Evolutionary conservation across 2,797 vertebrate species (phyloP).

Genomic region (Sebastes matsubarae): DNA sequence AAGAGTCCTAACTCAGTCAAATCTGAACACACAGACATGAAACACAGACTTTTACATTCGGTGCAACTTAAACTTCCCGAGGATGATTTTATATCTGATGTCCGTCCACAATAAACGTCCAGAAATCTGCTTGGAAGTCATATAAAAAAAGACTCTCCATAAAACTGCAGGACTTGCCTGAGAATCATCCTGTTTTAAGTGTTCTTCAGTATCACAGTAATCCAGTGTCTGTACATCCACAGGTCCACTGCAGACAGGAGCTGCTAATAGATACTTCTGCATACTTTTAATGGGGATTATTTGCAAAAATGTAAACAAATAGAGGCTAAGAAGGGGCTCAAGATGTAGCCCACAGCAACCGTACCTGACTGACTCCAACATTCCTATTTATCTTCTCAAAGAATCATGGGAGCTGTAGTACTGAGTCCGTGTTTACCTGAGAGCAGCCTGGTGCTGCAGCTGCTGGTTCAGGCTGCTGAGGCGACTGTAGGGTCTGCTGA

Average conservation of each 20-base stretch:
- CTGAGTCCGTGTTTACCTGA: conserved; percentile 63
- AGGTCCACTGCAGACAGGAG: no score
- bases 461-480: conserved; percentile 77
- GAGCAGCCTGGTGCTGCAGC: conserved; percentile 78
- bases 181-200: no score
- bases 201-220: not conserved
- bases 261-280: no score
- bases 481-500: conserved; percentile 74
- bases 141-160: not conserved
- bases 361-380: not conserved
- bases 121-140: not conserved
- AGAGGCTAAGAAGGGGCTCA: not conserved
- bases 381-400: not conserved
- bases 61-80: not conserved
- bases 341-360: not conserved
- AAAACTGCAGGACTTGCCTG: not conserved
- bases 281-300: not conserved
- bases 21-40: not conserved
- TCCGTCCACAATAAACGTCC: not conserved
- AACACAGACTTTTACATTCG: not conserved
- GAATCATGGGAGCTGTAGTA: not conserved
- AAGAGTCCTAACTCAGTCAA: not conserved
- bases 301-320: not conserved
- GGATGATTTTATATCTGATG: not conserved
- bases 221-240: not conserved